These are phyloP conservation scores for Incurvaria masculella DNA, from an alignment of 2,888 invertebrate species.

Conservation along the genomic window DNA sequence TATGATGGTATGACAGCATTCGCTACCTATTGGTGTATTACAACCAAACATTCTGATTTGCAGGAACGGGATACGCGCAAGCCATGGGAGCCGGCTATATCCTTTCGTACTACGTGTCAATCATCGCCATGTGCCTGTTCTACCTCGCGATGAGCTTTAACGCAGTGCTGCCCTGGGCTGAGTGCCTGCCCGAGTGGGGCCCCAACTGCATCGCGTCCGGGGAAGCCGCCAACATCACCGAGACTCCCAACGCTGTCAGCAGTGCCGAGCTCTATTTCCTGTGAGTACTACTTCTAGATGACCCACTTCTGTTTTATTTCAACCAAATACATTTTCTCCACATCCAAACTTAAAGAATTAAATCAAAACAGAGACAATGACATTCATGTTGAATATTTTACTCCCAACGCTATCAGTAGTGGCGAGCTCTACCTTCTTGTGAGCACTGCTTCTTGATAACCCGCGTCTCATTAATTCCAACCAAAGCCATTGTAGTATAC, in stretches of 20 bases:
- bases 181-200: conserved; percentile 59
- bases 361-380: no score
- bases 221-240: conserved; percentile 20
- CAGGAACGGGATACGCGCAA: conserved; percentile 68
- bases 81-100: conserved; percentile 61
- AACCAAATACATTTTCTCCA: no score
- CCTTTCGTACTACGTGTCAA: conserved; percentile 72
- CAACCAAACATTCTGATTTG: conserved; percentile 17
- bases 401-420: conserved; percentile 38
- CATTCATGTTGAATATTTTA: no score
- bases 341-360: no score
- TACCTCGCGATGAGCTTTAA: conserved; percentile 72
- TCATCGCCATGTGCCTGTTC: conserved; percentile 70
- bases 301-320: no score
- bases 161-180: conserved; percentile 67
- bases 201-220: conserved; percentile 38
- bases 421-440: conserved; percentile 53
- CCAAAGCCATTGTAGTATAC: no score
- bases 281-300: conserved; percentile 46
- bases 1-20: no score
- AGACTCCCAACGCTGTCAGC: conserved; percentile 30
- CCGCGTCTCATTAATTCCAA: no score
- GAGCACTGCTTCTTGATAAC: no score
- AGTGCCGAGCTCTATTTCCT: conserved; percentile 60
- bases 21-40: no score